phyloP scores from a whole-genome alignment of 2,888 invertebrate genomes.

The Tethea ocularis region DNA sequence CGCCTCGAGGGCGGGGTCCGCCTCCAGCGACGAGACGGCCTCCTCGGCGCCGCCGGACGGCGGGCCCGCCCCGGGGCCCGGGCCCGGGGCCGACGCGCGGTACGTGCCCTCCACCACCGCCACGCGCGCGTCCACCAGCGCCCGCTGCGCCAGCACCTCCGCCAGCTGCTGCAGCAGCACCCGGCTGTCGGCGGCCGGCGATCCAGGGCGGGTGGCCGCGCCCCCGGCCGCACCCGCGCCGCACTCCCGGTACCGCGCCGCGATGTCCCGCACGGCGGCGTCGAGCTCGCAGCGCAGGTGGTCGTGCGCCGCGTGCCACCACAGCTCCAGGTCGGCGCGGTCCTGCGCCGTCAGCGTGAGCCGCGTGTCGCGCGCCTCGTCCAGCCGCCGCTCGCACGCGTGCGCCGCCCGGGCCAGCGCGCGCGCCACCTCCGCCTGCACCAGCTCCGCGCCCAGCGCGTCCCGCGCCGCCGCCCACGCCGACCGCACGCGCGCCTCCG shows the following conservation, averaged over 20 bases:
- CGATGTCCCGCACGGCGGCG: conserved; percentile 86
- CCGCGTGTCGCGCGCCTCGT: conserved; percentile 79
- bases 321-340: conserved; percentile 88
- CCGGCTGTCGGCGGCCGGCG: conserved; percentile 57
- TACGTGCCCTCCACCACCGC: conserved; percentile 86
- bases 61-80: conserved; percentile 15
- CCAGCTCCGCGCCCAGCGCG: conserved; percentile 88
- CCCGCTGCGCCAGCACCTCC: conserved; percentile 55
- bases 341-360: conserved; percentile 87
- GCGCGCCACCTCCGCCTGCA: conserved; percentile 90
- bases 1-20: conserved; percentile 85
- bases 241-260: conserved; percentile 86
- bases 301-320: conserved; percentile 89
- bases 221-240: conserved; percentile 71
- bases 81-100: conserved; percentile 53
- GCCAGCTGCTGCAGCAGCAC: conserved; percentile 50
- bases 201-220: too few relatives aligned
- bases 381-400: conserved; percentile 86
- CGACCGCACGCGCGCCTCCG: conserved; percentile 88
- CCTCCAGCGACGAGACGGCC: conserved; percentile 76
- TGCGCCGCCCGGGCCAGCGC: conserved; percentile 88
- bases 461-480: conserved; percentile 91
- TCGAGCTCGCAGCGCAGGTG: conserved; percentile 89
- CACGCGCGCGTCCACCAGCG: conserved; percentile 89
- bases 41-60: conserved; percentile 59